These are phyloP conservation scores for Pterocles burchelli DNA, from an alignment of 2,113 vertebrate genomes.

Conservation along the genomic window DNA sequence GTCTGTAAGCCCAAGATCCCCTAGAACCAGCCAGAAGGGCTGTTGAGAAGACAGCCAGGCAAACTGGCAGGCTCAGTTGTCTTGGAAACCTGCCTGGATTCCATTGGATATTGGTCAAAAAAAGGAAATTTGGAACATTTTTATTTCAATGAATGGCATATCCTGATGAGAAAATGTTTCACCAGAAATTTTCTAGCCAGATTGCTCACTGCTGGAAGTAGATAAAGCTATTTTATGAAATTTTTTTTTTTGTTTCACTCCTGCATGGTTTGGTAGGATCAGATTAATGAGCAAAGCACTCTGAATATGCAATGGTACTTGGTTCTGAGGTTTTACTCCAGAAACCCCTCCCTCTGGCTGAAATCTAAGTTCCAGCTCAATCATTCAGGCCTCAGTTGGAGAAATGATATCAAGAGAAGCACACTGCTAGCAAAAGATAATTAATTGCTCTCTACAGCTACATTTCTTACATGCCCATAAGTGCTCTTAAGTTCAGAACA, in stretches of 20 bases:
- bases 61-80: constrained; percentile 4
- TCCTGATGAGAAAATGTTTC: constrained; percentile 3
- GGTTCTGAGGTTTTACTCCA: not conserved
- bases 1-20: not conserved
- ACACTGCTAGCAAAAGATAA: not conserved
- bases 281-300: not conserved
- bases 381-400: not conserved
- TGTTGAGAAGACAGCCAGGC: not conserved
- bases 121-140: constrained; percentile 41
- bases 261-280: not conserved
- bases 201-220: not conserved
- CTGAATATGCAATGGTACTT: not conserved
- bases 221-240: not conserved
- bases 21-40: not conserved
- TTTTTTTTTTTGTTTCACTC: not conserved
- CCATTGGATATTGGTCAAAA: constrained; percentile 41
- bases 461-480: not conserved
- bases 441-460: not conserved
- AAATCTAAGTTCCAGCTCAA: not conserved
- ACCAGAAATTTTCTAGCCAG: not conserved
- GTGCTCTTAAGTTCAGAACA: not conserved
- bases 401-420: not conserved
- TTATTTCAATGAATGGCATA: constrained; percentile 18
- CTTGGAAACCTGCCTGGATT: constrained; percentile 51
- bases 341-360: not conserved